Percentiles rank a stretch among this genome's conserved stretches.
These are phyloP conservation scores for Cygnus atratus DNA, from an alignment of 2,113 vertebrate genomes.

Conservation along the genomic window DNA sequence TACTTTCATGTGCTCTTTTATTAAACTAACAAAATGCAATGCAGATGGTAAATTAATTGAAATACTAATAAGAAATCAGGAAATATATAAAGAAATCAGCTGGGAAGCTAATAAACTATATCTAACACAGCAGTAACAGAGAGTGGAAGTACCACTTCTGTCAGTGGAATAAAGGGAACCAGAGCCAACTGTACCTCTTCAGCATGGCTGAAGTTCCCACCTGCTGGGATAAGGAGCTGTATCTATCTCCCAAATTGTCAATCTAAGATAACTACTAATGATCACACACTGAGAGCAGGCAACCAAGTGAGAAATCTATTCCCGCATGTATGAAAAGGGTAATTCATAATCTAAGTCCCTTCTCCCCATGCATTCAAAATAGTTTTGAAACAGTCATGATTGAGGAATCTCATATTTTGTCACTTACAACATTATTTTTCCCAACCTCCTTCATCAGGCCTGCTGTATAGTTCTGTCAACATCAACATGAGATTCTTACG, in stretches of 20 bases:
- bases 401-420: background rate
- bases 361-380: constrained; percentile 17
- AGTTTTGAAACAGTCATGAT: constrained; percentile 18
- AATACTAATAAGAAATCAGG: constrained; percentile 42
- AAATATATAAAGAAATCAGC: constrained; percentile 51
- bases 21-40: constrained; percentile 50
- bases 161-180: background rate
- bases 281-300: constrained; percentile 56
- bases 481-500: background rate
- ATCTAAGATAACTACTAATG: constrained; percentile 57
- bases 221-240: constrained; percentile 52
- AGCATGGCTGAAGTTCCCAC: constrained; percentile 18
- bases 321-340: constrained; percentile 39
- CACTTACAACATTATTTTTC: background rate
- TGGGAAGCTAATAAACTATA: constrained; percentile 46
- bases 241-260: constrained; percentile 61
- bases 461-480: background rate
- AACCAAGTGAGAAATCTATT: constrained; percentile 48
- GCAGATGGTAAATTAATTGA: constrained; percentile 56
- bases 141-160: constrained; percentile 15
- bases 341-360: constrained; percentile 52
- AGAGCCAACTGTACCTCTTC: background rate
- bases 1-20: background rate
- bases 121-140: constrained; percentile 39
- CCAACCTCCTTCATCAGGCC: background rate